Evolutionary conservation across 1,140 invertebrate genomes (phyloP).

Genomic region (Dinoponera quadriceps): DNA sequence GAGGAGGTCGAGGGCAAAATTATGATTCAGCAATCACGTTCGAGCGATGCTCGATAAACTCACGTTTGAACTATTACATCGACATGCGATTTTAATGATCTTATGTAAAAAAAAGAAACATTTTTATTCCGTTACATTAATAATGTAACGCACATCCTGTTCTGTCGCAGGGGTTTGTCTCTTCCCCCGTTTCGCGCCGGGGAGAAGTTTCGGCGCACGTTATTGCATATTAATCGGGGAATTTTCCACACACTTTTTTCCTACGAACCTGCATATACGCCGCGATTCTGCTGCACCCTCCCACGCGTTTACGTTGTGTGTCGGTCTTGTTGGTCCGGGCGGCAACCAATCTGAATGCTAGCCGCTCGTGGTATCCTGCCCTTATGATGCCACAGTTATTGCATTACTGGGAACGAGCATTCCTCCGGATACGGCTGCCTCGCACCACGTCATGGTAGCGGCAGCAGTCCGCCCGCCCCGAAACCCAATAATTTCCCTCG

Average conservation of each 20-base stretch:
- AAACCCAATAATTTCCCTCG: constrained; percentile 64
- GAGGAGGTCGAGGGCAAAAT: not conserved
- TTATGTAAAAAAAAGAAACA: not conserved
- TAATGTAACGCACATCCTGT: constrained; percentile 24
- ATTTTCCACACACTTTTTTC: constrained; percentile 43
- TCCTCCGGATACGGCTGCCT: constrained; percentile 65
- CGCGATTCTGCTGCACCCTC: constrained; percentile 10
- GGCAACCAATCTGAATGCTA: constrained; percentile 73
- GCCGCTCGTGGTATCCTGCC: constrained; percentile 72
- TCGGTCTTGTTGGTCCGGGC: constrained; percentile 33
- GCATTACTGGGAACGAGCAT: constrained; percentile 73
- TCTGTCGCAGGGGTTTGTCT: constrained; percentile 1
- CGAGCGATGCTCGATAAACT: constrained; percentile 5
- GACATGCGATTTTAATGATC: constrained; percentile 26
- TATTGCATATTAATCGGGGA: constrained; percentile 58
- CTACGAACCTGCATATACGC: not conserved
- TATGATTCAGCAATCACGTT: not conserved
- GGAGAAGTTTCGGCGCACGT: constrained; percentile 17
- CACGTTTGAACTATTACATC: constrained; percentile 18
- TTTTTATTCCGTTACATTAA: constrained; percentile 1
- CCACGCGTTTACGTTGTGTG: not conserved
- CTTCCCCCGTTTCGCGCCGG: constrained; percentile 19
- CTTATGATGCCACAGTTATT: constrained; percentile 76
- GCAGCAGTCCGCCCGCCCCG: constrained; percentile 42
- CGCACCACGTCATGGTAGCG: constrained; percentile 54